phyloP scores from a whole-genome alignment of 1,140 invertebrate genomes.

The Cryptotermes secundus region DNA sequence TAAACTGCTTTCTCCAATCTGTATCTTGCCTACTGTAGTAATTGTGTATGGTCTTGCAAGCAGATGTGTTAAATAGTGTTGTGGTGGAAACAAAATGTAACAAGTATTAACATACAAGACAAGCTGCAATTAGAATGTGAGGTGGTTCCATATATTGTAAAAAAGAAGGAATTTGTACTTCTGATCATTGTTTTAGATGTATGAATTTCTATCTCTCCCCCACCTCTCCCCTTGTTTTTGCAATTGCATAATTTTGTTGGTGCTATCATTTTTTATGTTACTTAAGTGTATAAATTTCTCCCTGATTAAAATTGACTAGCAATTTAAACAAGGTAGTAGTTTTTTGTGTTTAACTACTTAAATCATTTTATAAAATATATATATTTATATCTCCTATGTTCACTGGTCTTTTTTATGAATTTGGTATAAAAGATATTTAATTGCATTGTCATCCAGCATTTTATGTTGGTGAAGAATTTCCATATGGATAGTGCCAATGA shows the following conservation, averaged over 20 bases:
- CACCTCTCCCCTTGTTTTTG: conserved; percentile 24
- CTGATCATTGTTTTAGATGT: not conserved
- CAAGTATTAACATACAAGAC: conserved; percentile 23
- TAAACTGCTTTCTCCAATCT: not conserved
- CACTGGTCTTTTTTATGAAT: not conserved
- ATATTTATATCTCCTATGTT: not conserved
- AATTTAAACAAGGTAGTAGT: not conserved
- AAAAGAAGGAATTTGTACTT: conserved; percentile 25
- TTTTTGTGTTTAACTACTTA: not conserved
- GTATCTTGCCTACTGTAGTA: not conserved
- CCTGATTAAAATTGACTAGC: not conserved
- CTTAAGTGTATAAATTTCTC: conserved; percentile 29
- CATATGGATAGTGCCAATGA: not conserved
- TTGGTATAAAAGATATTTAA: conserved; percentile 1
- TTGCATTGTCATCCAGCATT: not conserved
- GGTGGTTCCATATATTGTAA: too few species aligned
- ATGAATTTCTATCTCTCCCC: conserved; percentile 14
- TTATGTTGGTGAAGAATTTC: not conserved
- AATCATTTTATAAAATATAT: not conserved
- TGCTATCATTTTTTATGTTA: conserved; percentile 30
- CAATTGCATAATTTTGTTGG: conserved; percentile 30
- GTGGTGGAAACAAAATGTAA: conserved; percentile 1
- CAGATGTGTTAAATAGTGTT: not conserved
- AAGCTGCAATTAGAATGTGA: not conserved
- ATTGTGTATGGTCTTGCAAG: not conserved